Percentiles rank a stretch among this genome's conserved stretches.
Conservation (phyloP, 2,888 invertebrate genomes). For the Latrodectus hesperus region DNA sequence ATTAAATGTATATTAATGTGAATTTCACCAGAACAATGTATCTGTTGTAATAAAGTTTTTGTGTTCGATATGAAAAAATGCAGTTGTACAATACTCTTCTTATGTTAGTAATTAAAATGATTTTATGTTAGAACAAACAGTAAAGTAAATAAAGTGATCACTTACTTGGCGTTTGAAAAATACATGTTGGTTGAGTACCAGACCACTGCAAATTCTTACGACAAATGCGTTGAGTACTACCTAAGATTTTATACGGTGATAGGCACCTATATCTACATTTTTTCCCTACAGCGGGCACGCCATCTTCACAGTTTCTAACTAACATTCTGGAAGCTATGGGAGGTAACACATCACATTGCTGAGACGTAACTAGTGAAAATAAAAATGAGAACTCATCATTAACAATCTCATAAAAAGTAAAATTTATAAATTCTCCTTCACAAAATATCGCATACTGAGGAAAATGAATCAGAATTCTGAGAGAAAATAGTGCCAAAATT, state of each 20-base stretch:
- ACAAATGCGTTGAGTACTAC: neutral
- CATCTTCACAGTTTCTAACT: neutral
- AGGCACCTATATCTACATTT: neutral
- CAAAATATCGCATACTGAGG: too few species aligned
- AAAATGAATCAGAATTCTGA: too few species aligned
- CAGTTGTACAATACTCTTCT: too few species aligned
- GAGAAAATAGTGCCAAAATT: too few species aligned
- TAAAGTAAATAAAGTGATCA: too few species aligned
- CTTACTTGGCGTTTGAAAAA: neutral
- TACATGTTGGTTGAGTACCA: neutral
- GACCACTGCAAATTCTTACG: neutral
- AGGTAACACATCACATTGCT: neutral
- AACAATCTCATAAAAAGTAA: neutral
- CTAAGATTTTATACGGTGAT: neutral
- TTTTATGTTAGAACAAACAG: too few species aligned
- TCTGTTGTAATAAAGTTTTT: too few species aligned
- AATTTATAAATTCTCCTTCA: neutral
- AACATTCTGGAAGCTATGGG: neutral
- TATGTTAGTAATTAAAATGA: too few species aligned
- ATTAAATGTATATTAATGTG: too few species aligned
- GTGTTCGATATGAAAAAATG: too few species aligned
- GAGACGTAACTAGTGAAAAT: neutral
- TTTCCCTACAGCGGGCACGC: neutral
- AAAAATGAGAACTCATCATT: neutral
- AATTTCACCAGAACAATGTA: too few species aligned